These are phyloP conservation scores for Prunella himalayana DNA, from an alignment of 2,113 vertebrate species.

Conservation along the genomic window DNA sequence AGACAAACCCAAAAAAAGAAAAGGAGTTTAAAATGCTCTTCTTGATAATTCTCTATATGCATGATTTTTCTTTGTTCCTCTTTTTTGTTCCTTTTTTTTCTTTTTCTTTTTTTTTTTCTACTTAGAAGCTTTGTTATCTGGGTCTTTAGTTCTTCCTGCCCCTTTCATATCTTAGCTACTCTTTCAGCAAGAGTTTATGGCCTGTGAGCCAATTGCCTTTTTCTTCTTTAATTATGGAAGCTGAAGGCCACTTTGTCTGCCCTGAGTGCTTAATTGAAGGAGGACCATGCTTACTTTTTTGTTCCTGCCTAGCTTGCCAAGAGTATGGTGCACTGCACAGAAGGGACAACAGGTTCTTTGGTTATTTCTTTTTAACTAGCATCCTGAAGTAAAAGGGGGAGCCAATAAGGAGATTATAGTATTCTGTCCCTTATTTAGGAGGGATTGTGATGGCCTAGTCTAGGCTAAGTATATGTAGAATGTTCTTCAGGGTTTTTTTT, in stretches of 20 bases:
- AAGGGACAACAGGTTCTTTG: neutral
- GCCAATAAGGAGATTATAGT: neutral
- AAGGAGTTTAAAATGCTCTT: neutral
- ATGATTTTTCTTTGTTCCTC: neutral
- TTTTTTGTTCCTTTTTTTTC: neutral
- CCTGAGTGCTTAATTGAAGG: conserved; percentile 10
- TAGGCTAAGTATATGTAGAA: neutral
- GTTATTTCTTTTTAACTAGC: neutral
- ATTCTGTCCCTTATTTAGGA: neutral
- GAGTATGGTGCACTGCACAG: neutral
- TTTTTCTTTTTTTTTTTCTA: neutral
- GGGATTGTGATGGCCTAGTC: neutral
- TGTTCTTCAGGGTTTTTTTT: neutral
- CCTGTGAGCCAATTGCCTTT: conserved; percentile 28
- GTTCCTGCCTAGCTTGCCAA: neutral
- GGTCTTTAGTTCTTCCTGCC: conserved; percentile 9
- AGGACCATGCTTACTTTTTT: conserved; percentile 13
- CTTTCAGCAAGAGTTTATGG: conserved; percentile 41
- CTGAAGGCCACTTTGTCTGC: conserved; percentile 41
- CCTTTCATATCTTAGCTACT: conserved; percentile 13
- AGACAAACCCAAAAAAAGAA: neutral
- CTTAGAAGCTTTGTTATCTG: neutral
- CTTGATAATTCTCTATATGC: neutral
- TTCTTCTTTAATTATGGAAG: conserved; percentile 46
- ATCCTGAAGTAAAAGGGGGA: neutral